These are phyloP conservation scores for Aphelinus certus DNA, from an alignment of 1,140 invertebrate species.

Conservation along the genomic window DNA sequence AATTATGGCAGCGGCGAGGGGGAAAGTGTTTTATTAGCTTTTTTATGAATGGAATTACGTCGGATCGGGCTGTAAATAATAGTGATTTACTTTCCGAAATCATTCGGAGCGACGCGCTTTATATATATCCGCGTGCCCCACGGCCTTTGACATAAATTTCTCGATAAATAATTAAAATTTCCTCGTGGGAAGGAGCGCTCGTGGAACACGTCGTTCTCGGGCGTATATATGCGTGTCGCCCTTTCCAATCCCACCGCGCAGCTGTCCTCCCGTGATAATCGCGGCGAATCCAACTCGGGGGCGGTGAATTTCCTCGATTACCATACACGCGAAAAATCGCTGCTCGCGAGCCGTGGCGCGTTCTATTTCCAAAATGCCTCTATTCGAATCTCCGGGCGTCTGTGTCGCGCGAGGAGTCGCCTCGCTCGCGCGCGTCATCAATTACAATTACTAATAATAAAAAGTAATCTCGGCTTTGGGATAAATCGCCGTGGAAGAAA, in stretches of 20 bases:
- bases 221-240: too few relatives aligned
- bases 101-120: conserved; percentile 29
- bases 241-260: too few relatives aligned
- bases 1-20: conserved; percentile 33
- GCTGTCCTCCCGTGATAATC: too few relatives aligned
- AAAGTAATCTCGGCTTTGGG: conserved; percentile 36
- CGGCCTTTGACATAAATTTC: conserved; percentile 27
- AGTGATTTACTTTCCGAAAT: conserved; percentile 40
- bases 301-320: too few relatives aligned
- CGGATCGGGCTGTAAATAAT: conserved; percentile 39
- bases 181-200: not conserved
- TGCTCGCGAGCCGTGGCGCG: too few relatives aligned
- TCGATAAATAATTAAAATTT: conserved; percentile 25
- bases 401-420: too few relatives aligned
- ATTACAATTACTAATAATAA: conserved; percentile 42
- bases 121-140: conserved; percentile 12
- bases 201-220: too few relatives aligned
- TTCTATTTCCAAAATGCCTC: too few relatives aligned
- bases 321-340: too few relatives aligned
- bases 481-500: conserved; percentile 39
- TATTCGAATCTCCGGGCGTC: too few relatives aligned
- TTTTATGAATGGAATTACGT: conserved; percentile 39
- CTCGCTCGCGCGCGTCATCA: conserved; percentile 19
- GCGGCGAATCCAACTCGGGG: too few relatives aligned
- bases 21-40: conserved; percentile 41